Conservation (phyloP, 1,140 invertebrate species). For the Cotesia chilonis region DNA sequence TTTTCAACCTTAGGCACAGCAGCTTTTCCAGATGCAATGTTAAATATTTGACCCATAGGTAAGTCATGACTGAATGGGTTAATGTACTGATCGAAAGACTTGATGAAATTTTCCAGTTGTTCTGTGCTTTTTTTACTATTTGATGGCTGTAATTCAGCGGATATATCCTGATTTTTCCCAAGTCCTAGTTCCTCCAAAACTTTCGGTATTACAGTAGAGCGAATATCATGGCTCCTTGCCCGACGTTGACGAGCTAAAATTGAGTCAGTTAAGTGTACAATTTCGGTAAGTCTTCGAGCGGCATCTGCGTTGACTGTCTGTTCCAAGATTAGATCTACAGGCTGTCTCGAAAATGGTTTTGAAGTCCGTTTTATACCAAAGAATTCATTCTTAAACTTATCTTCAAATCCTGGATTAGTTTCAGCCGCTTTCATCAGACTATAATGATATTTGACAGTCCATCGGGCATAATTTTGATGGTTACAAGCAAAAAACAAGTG, state of each 20-base stretch:
- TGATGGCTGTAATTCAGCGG: conserved; percentile 39
- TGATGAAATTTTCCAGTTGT: conserved; percentile 38
- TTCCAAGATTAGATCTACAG: conserved; percentile 45
- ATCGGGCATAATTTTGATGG: conserved; percentile 43
- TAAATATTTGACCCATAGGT: conserved; percentile 38
- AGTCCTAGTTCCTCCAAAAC: conserved; percentile 22
- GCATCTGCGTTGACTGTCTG: conserved; percentile 48
- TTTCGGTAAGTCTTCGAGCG: conserved; percentile 16
- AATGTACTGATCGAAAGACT: conserved; percentile 39
- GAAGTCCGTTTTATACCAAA: conserved; percentile 43
- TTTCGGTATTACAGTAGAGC: not conserved
- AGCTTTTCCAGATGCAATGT: conserved; percentile 45
- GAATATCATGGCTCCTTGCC: conserved; percentile 29
- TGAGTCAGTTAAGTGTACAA: conserved; percentile 41
- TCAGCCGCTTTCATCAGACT: conserved; percentile 39
- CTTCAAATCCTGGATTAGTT: conserved; percentile 45
- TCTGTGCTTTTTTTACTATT: conserved; percentile 40
- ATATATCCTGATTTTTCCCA: conserved; percentile 39
- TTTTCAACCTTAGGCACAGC: conserved; percentile 40
- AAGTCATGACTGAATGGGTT: conserved; percentile 39
- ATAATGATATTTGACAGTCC: conserved; percentile 22
- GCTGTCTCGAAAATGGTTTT: conserved; percentile 46
- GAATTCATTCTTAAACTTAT: conserved; percentile 42
- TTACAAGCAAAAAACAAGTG: conserved; percentile 46
- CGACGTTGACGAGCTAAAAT: conserved; percentile 44